Base-by-base conservation (phyloP, 2,113 vertebrate species). In the Sisor rabdophorus region DNA sequence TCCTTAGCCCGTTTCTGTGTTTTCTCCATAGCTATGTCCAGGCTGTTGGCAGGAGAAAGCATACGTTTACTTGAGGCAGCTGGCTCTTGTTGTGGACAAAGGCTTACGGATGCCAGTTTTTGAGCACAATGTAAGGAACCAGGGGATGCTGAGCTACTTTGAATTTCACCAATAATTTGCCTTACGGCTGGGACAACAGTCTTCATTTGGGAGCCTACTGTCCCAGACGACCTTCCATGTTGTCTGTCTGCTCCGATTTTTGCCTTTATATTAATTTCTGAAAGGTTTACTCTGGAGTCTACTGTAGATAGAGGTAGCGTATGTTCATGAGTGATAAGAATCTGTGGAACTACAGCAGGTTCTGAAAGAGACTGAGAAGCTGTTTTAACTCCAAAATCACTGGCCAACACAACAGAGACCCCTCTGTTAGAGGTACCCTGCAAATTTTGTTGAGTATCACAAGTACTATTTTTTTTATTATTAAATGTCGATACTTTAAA, bases 21-120 rank as follows among this genome's bases (percentile, higher is more conserved):
- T 80, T 99, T 99, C 83, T 99, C 97, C 97, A 99, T 98, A 84
- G 96, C 97, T 80, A 99, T 99, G 86, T 99, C 97, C 84, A 99
- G 90, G 83, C 97, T 99, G 82, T 98, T 99, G 73, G 97, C 97
- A 71, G 97, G 97, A 12, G 97, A 99, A 60, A 99, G 91, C 96
- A 98, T 98, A 70, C 97, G 92, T 85, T 99, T 99, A 82, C 96
- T 99, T 13, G 96, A 97, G 53, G 94, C 94, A 68, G 93, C 93
- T 79, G 93, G 91, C 83, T 99, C 97, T 53, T 93, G 94, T 63
- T 99, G 97, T 0, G 95, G 95, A 73, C 93, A 95, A 4, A 99
- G 93, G 73, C 93, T 93, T 0, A 92, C 93, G 1, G 94, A 88
- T 76, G 93, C 91, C 76, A 93, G 78, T 86, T 96, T 97, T 85